Percentiles rank a stretch among this genome's conserved stretches.
These are phyloP conservation scores for Yponomeuta cagnagella DNA, from an alignment of 2,888 invertebrate species.

Conservation along the genomic window DNA sequence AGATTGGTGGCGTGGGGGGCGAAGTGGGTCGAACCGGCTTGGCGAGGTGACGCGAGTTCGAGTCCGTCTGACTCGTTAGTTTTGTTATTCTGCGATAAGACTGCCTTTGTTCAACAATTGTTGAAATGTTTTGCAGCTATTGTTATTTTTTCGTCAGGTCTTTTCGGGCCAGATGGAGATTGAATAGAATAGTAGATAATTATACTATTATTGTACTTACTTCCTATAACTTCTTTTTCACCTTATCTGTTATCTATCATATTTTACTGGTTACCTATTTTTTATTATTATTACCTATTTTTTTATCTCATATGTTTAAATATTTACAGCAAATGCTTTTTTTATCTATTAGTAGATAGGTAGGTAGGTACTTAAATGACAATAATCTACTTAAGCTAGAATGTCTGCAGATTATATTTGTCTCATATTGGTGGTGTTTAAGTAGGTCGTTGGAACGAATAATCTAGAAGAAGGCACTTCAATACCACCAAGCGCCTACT, in stretches of 20 bases:
- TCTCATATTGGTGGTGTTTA: too few species aligned
- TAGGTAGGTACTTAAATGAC: background rate
- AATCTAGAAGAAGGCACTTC: too few species aligned
- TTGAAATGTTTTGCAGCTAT: background rate
- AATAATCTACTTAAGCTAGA: too few species aligned
- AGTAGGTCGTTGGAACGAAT: too few species aligned
- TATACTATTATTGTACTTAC: background rate
- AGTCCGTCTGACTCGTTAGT: background rate
- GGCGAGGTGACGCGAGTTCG: background rate
- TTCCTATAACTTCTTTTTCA: background rate
- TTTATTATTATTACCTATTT: too few species aligned
- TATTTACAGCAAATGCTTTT: too few species aligned
- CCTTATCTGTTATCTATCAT: background rate
- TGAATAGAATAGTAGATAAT: background rate
- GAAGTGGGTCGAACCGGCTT: background rate
- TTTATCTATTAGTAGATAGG: background rate
- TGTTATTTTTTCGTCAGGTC: background rate
- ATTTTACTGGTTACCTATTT: background rate
- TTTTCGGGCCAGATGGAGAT: background rate
- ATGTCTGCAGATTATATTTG: too few species aligned
- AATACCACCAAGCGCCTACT: too few species aligned
- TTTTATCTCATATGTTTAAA: background rate
- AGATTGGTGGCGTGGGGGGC: background rate
- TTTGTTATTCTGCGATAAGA: background rate
- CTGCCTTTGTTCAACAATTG: conserved; percentile 1